phyloP scores from a whole-genome alignment of 2,113 vertebrate species.

The Dascyllus trimaculatus region DNA sequence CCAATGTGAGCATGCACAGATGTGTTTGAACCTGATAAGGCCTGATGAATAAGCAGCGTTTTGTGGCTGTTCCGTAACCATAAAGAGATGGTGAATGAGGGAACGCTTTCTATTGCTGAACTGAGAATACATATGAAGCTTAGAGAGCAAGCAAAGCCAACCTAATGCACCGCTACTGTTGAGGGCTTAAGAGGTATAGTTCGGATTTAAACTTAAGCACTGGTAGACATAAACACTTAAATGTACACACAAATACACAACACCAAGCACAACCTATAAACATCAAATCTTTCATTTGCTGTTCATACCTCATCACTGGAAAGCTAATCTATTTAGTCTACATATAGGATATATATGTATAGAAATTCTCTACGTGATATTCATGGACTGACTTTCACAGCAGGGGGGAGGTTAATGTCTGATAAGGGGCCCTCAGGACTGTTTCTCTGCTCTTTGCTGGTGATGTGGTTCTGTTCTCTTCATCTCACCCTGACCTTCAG shows the following conservation, averaged over 20 bases:
- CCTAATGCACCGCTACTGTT: conserved; percentile 67
- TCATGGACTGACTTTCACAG: background rate
- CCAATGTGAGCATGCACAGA: conserved; percentile 67
- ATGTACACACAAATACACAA: conserved; percentile 39
- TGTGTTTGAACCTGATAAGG: conserved; percentile 83
- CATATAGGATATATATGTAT: conserved; percentile 7
- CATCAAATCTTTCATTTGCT: conserved; percentile 45
- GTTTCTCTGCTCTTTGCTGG: background rate
- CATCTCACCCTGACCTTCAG: background rate
- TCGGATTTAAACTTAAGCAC: conserved; percentile 64
- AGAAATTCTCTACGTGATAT: conserved; percentile 6
- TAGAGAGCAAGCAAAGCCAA: conserved; percentile 64
- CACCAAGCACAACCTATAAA: conserved; percentile 40
- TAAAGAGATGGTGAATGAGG: conserved; percentile 72
- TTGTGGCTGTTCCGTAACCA: conserved; percentile 63
- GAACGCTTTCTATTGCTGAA: conserved; percentile 55
- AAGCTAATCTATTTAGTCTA: conserved; percentile 17
- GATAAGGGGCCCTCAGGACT: background rate
- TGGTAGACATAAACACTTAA: conserved; percentile 54
- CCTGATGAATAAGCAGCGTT: conserved; percentile 78
- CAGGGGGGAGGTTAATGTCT: background rate
- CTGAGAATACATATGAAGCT: conserved; percentile 62
- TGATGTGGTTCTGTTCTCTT: background rate
- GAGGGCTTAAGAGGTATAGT: conserved; percentile 67
- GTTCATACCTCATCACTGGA: conserved; percentile 28